Base-by-base conservation (phyloP, 2,113 vertebrate genomes). In the Zapornia atra region DNA sequence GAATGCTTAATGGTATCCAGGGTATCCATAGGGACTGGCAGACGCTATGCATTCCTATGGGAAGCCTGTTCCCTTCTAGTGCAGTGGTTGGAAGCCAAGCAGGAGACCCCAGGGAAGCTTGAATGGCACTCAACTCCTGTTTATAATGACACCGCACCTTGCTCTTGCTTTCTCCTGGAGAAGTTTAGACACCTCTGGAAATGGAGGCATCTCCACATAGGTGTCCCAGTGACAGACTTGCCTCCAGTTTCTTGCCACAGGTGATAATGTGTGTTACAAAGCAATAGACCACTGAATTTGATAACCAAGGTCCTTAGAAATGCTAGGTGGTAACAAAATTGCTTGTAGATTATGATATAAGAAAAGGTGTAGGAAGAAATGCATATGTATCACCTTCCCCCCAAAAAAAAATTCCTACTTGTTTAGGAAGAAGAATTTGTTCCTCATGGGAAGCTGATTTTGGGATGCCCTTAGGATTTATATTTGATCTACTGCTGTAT, bases 381-480 rank as follows among this genome's bases (percentile, higher is more conserved):
- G 44, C 6, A 5, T 84, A 71, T 4, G 7, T 15, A 40, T 76
- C 68, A 29, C 36, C 20, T 53, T n/a, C 12, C 24, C 17, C 5
- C 2, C 0, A 0, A 8, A 29, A 63, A 33, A 29, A 3, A 12
- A 24, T 14, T 48, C 44, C 7, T 72, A 5, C 31, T 33, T 71
- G 9, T 79, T 84, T 38, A 68, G n/a, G 31, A 34, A 51, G 26
- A 77, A 31, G 13, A 51, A 24, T 34, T 75, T 79, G 6, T 78
- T 85, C 33, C 36, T 88, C 11, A 31, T 54, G 25, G 82, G 31
- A 53, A 53, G 15, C 25, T 82, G 11, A 61, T 88, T 86, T 75
- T 42, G 40, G 63, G 44, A 56, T 89, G 18, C 31, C 6, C 2
- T 34, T 81, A 36, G 11, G 33, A 44, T 79, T 84, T 80, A 12